A percentile compares a stretch with the other conserved stretches of the same genome.
Evolutionary conservation across 1,140 invertebrate species (phyloP).

Genomic region (Scaptodrosophila lebanonensis): DNA sequence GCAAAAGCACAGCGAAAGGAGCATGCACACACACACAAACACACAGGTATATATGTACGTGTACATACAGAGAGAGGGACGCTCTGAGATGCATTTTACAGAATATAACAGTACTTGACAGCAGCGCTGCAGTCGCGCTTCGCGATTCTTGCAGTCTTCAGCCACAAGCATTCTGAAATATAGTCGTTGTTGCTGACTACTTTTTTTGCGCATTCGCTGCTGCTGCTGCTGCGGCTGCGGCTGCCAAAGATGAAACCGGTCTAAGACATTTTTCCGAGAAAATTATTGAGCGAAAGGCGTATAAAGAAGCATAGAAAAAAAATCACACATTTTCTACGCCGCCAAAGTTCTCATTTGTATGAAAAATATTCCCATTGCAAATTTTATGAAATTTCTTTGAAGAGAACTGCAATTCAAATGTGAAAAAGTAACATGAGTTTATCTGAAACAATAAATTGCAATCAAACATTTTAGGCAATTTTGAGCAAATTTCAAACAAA

Average conservation of each 20-base stretch:
- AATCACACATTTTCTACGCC: conserved; percentile 32
- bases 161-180: conserved; percentile 2
- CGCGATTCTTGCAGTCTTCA: conserved; percentile 46
- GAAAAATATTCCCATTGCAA: conserved; percentile 23
- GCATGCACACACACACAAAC: conserved; percentile 46
- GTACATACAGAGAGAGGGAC: conserved; percentile 9
- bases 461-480: no score
- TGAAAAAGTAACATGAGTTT: no score
- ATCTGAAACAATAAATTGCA: no score
- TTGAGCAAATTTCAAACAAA: no score
- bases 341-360: conserved; percentile 48
- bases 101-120: conserved; percentile 68
- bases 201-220: background rate
- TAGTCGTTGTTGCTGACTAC: no score
- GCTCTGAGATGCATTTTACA: conserved; percentile 54
- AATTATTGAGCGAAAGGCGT: conserved; percentile 73
- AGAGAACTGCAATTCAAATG: no score
- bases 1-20: conserved; percentile 75
- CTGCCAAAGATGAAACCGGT: conserved; percentile 66
- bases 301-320: conserved; percentile 23
- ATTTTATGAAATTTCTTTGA: no score
- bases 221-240: conserved; percentile 42
- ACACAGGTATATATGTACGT: no score
- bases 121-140: conserved; percentile 39
- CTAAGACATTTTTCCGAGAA: conserved; percentile 75